These are phyloP conservation scores for Megaustenia siamemsis DNA, from an alignment of 2,888 invertebrate species.

Conservation along the genomic window DNA sequence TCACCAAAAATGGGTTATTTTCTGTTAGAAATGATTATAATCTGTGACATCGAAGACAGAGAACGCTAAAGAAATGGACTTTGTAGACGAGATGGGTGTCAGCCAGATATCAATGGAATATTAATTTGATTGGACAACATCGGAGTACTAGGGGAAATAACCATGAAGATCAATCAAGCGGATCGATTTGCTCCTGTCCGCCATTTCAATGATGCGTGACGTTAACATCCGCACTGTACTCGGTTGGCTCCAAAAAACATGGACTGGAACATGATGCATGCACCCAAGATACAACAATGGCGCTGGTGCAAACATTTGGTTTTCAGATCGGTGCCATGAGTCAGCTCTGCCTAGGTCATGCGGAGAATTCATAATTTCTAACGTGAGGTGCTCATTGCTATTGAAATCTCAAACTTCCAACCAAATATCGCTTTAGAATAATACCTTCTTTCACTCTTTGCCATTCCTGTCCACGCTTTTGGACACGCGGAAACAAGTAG, in stretches of 20 bases:
- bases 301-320: slow-evolving; percentile 27
- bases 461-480: no score
- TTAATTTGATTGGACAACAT: not conserved
- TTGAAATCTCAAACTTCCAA: no score
- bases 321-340: not conserved
- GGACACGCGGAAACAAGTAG: no score
- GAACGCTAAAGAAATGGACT: not conserved
- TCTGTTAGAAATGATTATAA: no score
- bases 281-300: not conserved
- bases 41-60: not conserved
- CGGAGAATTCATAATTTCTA: not conserved
- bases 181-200: slow-evolving; percentile 10
- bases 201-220: not conserved
- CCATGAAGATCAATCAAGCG: slow-evolving; percentile 6
- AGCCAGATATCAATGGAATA: not conserved
- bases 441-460: no score
- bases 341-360: not conserved
- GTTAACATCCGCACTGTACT: not conserved
- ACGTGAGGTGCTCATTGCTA: not conserved
- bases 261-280: not conserved
- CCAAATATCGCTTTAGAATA: no score
- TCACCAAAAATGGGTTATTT: no score
- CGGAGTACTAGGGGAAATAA: not conserved
- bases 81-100: not conserved
- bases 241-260: not conserved